Evolutionary conservation across 2,888 invertebrate species (phyloP).

Genomic region (Boloria euphrosyne): DNA sequence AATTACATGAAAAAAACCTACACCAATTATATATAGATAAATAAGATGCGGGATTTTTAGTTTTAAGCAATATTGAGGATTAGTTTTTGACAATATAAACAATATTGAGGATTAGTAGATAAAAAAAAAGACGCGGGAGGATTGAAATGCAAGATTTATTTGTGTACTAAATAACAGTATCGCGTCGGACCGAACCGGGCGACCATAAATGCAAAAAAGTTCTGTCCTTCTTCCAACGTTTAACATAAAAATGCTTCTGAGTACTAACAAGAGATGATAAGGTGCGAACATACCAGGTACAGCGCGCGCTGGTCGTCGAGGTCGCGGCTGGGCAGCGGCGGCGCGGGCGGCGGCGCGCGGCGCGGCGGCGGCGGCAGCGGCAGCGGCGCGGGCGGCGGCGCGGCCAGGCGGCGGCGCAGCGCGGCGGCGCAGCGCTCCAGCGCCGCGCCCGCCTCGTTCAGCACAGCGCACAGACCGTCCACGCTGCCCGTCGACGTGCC

Average conservation of each 20-base stretch:
- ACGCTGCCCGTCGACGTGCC: slow-evolving; percentile 95
- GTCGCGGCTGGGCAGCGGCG: slow-evolving; percentile 56
- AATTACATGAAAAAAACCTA: background rate
- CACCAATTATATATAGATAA: background rate
- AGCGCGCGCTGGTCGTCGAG: slow-evolving; percentile 77
- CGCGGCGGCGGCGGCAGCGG: slow-evolving; percentile 63
- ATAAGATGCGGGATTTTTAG: no score
- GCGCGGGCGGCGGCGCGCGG: slow-evolving; percentile 57
- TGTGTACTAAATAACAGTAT: no score
- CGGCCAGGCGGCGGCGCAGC: slow-evolving; percentile 86
- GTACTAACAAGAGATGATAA: background rate
- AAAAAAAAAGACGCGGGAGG: no score
- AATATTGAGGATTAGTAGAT: no score
- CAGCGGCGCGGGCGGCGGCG: slow-evolving; percentile 63
- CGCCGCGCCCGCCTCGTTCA: slow-evolving; percentile 94
- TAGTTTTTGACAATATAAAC: no score
- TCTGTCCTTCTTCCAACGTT: no score
- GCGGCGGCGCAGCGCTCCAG: slow-evolving; percentile 92
- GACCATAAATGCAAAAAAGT: no score
- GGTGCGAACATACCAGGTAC: slow-evolving; percentile 84
- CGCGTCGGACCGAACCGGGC: no score
- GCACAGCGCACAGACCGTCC: slow-evolving; percentile 97
- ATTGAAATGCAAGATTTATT: no score
- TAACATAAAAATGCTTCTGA: no score
- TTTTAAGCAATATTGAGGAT: no score